A percentile compares a stretch with the other conserved stretches of the same genome.
These are phyloP conservation scores for Oostethus manadensis DNA, from an alignment of 2,113 vertebrate species.

Conservation along the genomic window DNA sequence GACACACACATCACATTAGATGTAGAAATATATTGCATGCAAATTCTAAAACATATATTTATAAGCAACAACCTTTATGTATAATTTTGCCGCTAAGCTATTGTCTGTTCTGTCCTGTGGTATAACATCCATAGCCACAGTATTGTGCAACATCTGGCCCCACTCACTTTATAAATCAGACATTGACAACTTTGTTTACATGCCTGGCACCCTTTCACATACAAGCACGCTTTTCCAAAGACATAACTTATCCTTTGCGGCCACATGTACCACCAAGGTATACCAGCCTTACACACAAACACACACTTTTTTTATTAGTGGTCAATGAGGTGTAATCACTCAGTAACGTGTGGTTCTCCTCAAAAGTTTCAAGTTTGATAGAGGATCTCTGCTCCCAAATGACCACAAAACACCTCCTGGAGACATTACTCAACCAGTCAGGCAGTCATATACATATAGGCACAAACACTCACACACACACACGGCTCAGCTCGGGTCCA, in stretches of 20 bases:
- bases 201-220: slow-evolving; percentile 29
- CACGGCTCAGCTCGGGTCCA: slow-evolving; percentile 19
- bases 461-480: slow-evolving; percentile 12
- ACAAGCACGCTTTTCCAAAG: slow-evolving; percentile 17
- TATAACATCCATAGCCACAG: slow-evolving; percentile 36
- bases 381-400: slow-evolving; percentile 50
- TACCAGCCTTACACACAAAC: slow-evolving; percentile 33
- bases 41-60: slow-evolving; percentile 33
- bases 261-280: slow-evolving; percentile 22
- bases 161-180: slow-evolving; percentile 49
- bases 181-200: slow-evolving; percentile 36
- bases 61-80: slow-evolving; percentile 13
- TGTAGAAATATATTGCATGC: slow-evolving; percentile 25
- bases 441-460: slow-evolving; percentile 17
- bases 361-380: slow-evolving; percentile 54
- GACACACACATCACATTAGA: slow-evolving; percentile 9
- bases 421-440: slow-evolving; percentile 60
- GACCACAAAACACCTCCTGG: slow-evolving; percentile 59
- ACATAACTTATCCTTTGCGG: slow-evolving; percentile 21
- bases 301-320: slow-evolving; percentile 55
- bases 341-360: slow-evolving; percentile 53
- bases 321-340: slow-evolving; percentile 61
- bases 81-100: slow-evolving; percentile 29
- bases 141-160: slow-evolving; percentile 55
- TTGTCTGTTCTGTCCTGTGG: slow-evolving; percentile 35